phyloP scores from a whole-genome alignment of 1,140 invertebrate species.

The Drosophila nikananu region DNA sequence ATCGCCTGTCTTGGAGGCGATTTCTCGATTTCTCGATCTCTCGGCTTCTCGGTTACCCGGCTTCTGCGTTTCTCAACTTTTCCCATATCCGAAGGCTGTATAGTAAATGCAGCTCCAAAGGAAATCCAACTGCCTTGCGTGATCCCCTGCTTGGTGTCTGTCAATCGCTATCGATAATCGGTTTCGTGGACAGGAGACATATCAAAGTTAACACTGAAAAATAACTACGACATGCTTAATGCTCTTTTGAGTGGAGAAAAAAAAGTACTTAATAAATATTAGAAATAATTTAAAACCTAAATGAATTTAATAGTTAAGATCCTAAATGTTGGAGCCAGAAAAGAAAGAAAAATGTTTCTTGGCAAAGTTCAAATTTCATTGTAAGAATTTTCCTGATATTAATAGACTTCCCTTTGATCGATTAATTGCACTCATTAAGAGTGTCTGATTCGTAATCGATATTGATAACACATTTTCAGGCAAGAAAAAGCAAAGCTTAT shows the following conservation, averaged over 20 bases:
- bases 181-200: slow-evolving; percentile 8
- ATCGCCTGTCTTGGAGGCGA: slow-evolving; percentile 45
- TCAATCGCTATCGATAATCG: slow-evolving; percentile 17
- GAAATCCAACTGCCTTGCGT: slow-evolving; percentile 28
- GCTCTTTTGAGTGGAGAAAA: neutral
- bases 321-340: neutral
- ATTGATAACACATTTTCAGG: too few species aligned
- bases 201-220: slow-evolving; percentile 1
- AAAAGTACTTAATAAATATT: neutral
- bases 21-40: slow-evolving; percentile 11
- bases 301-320: neutral
- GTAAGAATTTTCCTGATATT: too few species aligned
- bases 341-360: too few species aligned
- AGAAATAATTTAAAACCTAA: neutral
- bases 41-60: neutral
- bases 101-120: neutral
- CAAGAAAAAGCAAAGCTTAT: too few species aligned
- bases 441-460: too few species aligned
- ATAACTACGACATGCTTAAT: neutral
- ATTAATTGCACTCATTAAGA: too few species aligned
- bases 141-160: slow-evolving; percentile 7
- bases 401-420: too few species aligned
- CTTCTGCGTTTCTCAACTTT: slow-evolving; percentile 3
- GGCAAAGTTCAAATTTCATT: too few species aligned
- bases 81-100: slow-evolving; percentile 2